phyloP scores from a whole-genome alignment of 2,113 vertebrate genomes.

The Amblyopsis rosae region DNA sequence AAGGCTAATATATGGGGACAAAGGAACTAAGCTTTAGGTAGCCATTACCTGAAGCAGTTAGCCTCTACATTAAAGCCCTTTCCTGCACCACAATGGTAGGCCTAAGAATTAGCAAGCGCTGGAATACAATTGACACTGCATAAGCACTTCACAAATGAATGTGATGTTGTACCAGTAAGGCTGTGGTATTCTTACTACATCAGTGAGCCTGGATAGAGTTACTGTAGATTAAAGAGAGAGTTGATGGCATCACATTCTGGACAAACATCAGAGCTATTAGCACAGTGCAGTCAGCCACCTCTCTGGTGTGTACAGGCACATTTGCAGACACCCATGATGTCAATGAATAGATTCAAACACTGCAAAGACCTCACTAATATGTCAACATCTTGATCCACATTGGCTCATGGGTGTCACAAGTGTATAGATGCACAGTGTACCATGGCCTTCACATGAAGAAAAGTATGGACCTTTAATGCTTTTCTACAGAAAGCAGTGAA shows the following conservation, averaged over 20 bases:
- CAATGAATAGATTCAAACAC: too few relatives aligned
- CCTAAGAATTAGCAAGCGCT: conserved; percentile 16
- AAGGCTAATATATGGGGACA: conserved; percentile 56
- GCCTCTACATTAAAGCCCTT: conserved; percentile 20
- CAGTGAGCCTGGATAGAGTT: too few relatives aligned
- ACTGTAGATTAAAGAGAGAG: too few relatives aligned
- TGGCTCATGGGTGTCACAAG: too few relatives aligned
- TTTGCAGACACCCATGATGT: too few relatives aligned
- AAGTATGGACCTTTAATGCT: neutral
- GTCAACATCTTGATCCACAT: too few relatives aligned
- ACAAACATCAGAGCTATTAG: too few relatives aligned
- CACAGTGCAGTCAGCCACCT: too few relatives aligned
- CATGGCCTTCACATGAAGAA: neutral
- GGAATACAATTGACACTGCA: neutral
- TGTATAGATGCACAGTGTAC: neutral
- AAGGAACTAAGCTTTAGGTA: conserved; percentile 30
- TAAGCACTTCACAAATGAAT: neutral
- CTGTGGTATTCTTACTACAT: too few relatives aligned
- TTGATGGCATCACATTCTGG: too few relatives aligned
- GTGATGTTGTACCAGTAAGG: neutral
- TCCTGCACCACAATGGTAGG: conserved; percentile 17
- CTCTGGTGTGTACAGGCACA: too few relatives aligned
- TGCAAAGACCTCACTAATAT: too few relatives aligned
- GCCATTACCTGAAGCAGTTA: conserved; percentile 49
- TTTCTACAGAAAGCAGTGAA: neutral